Percentiles rank a stretch among this genome's conserved stretches.
Evolutionary conservation across 2,113 vertebrate genomes (phyloP).

Genomic region (Coracopsis vasa): DNA sequence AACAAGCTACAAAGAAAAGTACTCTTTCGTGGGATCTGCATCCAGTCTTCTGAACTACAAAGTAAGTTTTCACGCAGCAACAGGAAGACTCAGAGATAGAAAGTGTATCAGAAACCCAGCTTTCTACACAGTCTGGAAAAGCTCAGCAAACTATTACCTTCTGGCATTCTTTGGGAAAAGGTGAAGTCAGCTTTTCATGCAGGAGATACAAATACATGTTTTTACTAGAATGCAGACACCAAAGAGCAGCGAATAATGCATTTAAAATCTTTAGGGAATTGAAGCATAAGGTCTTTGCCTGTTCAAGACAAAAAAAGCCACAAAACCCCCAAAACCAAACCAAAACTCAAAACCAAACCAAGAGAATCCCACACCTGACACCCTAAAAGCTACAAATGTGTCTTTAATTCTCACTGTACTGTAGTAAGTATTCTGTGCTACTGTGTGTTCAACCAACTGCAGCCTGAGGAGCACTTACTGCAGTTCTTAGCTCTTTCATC

Average conservation of each 20-base stretch:
- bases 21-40: not conserved
- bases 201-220: not conserved
- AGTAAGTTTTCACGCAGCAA: not conserved
- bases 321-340: fast-evolving
- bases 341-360: not conserved
- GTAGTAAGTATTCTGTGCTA: not conserved
- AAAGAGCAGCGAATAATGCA: not conserved
- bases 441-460: not conserved
- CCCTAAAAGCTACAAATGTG: not conserved
- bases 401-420: not conserved
- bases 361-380: not conserved
- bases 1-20: not conserved
- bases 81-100: not conserved
- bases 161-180: not conserved
- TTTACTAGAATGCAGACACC: not conserved
- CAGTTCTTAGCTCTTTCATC: not conserved
- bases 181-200: not conserved
- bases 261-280: not conserved
- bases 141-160: not conserved
- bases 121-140: not conserved
- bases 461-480: not conserved
- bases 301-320: not conserved
- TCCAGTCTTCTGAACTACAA: not conserved
- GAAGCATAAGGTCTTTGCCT: not conserved
- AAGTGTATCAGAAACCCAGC: not conserved